These are phyloP conservation scores for Dicranocentrus wangi DNA, from an alignment of 2,888 invertebrate species.

Conservation along the genomic window DNA sequence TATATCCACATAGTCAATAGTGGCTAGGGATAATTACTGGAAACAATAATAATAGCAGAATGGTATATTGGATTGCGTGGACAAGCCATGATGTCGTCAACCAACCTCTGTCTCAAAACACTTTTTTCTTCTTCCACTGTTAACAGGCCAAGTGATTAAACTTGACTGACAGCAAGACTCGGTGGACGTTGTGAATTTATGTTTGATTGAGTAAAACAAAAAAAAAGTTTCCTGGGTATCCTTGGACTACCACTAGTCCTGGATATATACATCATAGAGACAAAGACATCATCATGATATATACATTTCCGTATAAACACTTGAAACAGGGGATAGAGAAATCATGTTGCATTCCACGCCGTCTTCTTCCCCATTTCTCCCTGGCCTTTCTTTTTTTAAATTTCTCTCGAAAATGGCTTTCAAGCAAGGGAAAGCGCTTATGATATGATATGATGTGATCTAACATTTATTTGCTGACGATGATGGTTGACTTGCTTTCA, in stretches of 20 bases:
- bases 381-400: conserved; percentile 8
- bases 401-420: conserved; percentile 21
- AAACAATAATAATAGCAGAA: too few relatives aligned
- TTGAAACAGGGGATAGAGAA: not conserved
- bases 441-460: conserved; percentile 46
- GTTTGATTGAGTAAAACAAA: conserved; percentile 61
- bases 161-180: conserved; percentile 63
- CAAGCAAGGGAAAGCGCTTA: not conserved
- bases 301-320: too few relatives aligned
- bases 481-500: conserved; percentile 63
- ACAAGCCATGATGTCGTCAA: too few relatives aligned
- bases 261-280: too few relatives aligned
- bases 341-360: conserved; percentile 9
- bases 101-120: too few relatives aligned
- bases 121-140: not conserved
- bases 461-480: conserved; percentile 61
- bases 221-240: not conserved
- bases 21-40: too few relatives aligned
- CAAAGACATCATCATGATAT: conserved; percentile 10
- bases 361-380: conserved; percentile 13
- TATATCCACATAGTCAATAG: too few relatives aligned
- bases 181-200: conserved; percentile 59
- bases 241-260: too few relatives aligned
- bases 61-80: too few relatives aligned
- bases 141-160: conserved; percentile 60